Base-by-base conservation (phyloP, 2,113 vertebrate genomes). In the Xiphorhynchus elegans region DNA sequence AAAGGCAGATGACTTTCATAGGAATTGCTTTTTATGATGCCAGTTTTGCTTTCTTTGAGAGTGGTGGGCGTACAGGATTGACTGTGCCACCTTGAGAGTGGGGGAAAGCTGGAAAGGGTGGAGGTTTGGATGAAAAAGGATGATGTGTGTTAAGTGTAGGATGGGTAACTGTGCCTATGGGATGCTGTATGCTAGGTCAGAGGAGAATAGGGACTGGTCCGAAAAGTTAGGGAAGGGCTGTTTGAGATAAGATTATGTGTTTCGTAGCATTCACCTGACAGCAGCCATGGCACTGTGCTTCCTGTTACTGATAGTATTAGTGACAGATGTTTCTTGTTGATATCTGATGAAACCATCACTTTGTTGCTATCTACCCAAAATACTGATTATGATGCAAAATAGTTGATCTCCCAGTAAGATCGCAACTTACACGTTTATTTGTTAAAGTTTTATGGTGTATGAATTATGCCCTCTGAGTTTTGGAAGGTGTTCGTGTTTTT, bases 261-360 rank as follows among this genome's bases (percentile, higher is more conserved):
- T 82, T 25, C 15, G 10, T 59, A 15, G 24, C 5, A 0, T 66
- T 87, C 2, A 2, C 14, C 6, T 50, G 18, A 11, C n/a, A n/a
- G 17, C 28, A 13, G 19, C 40, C 18, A 2, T 0, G 0, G 21
- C 18, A 23, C 26, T n/a, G 28, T 21, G 28, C 29, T 70, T 66
- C 11, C 2, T 2, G 0, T 55, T 50, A 39, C 19, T 2, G 1
- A 2, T 18, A 6, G 31, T 44, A 33, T 7, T 21, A 23, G 10
- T 63, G 39, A 35, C 39, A 87, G 6, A 28, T 1, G 5, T 55
- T 81, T 91, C 8, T 10, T 2, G 0, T 3, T 47, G 47, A 2
- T 68, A 14, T 0, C 18, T 44, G n/a, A 31, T 47, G 13, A 64
- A 84, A 44, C 26, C 19, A 49, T 75, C 16, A 4, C 17, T 84